Evolutionary conservation across 1,140 invertebrate species (phyloP), one percentile per base, ranked within the genome.

Genomic region (Stegodyphus mimosarum): DNA sequence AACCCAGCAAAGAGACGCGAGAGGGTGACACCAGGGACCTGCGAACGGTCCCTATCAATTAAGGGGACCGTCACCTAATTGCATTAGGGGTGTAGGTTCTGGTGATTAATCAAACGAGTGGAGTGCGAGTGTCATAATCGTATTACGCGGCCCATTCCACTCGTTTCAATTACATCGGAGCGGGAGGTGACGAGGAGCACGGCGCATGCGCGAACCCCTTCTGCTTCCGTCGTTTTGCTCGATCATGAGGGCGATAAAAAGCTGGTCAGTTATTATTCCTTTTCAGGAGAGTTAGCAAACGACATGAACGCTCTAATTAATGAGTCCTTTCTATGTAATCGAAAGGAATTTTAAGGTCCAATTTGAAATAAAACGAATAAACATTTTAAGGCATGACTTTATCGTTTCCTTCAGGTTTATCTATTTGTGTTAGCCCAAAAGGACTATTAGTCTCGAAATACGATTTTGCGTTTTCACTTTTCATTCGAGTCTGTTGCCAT

Each of bases 111-210:
- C 80, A 83, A 70, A 63, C 49, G 80, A 6, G 70, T n/a, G 33
- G 80, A 81, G 78, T 81, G 70, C 17, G 70, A 70, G 71, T 73
- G 80, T 73, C 70, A 73, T 74, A 83, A 83, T 83, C 80, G 60
- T 53, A 83, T 83, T 83, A 74, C 50, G 17, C 80, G 80, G 52
- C 55, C 63, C 80, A 83, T 83, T 66, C 69, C 80, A 83, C 80
- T 53, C 80, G 55, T 83, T 83, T 83, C 80, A 83, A 74, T 83
- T 83, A 83, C 70, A 33, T 33, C 33, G n/a, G 33, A 48, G 33
- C 10, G n/a, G 7, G 7, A 10, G 69, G 69, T 15, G 49, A 63
- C 53, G 53, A 49, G 6, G 11, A 64, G 33, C n/a, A 48, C 55
- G 33, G 51, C 55, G 55, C 70, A 74, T 72, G 71, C 70, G 80